Conservation (phyloP, 2,888 invertebrate genomes). For the Gandaritis pyraliata region DNA sequence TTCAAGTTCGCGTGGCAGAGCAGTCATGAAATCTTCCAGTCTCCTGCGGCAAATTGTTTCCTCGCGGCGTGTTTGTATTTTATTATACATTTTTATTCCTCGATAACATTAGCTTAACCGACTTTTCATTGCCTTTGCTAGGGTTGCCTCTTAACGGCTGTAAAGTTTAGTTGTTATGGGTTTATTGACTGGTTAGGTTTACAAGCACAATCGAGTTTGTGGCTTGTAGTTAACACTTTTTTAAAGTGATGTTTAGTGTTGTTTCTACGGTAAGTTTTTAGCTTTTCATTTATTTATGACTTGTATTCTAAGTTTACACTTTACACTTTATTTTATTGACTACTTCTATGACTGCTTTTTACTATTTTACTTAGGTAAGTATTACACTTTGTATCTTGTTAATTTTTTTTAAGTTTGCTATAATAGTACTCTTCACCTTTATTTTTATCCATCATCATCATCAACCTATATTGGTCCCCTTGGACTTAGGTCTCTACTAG, state of each 20-base stretch:
- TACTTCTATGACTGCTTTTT: not conserved
- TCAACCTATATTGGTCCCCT: no score
- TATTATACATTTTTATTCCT: conserved; percentile 85
- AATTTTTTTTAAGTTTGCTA: no score
- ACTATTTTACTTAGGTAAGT: not conserved
- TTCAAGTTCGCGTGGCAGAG: conserved; percentile 48
- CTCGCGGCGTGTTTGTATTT: conserved; percentile 84
- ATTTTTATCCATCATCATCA: no score
- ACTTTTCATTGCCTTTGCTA: conserved; percentile 82
- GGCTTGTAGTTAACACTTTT: conserved; percentile 34
- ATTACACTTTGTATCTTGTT: not conserved
- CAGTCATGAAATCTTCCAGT: conserved; percentile 81
- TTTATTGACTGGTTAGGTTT: conserved; percentile 52
- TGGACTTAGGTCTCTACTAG: no score
- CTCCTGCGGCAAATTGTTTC: conserved; percentile 84
- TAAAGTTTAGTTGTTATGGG: conserved; percentile 49
- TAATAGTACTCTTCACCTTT: no score
- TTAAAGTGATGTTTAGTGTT: conserved; percentile 27
- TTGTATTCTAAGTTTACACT: conserved; percentile 17
- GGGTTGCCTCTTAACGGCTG: conserved; percentile 66
- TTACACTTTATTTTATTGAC: conserved; percentile 1
- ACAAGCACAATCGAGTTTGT: conserved; percentile 38
- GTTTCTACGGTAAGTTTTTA: conserved; percentile 10
- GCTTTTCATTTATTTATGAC: conserved; percentile 2
- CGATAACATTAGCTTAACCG: conserved; percentile 85